Conservation (phyloP, 2,888 invertebrate genomes). For the Diplolepis rosae region DNA sequence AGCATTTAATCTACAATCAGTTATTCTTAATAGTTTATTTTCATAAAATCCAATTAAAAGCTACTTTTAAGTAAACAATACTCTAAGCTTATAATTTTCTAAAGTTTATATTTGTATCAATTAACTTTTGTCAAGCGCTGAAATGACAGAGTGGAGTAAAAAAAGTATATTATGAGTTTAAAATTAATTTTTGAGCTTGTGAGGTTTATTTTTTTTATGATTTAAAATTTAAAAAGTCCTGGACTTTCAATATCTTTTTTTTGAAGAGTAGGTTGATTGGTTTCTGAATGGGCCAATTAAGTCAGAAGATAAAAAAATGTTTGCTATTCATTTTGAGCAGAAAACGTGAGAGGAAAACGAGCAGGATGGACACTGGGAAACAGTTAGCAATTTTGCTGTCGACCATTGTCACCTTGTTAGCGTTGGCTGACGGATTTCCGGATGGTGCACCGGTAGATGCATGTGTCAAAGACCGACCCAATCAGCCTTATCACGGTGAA, state of each 20-base stretch:
- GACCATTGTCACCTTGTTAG: slow-evolving; percentile 43
- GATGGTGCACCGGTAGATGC: slow-evolving; percentile 88
- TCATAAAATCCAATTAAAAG: too few species aligned
- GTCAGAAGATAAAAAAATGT: background rate
- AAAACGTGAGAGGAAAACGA: slow-evolving; percentile 24
- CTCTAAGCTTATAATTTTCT: too few species aligned
- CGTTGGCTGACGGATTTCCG: slow-evolving; percentile 77
- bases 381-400: slow-evolving; percentile 46
- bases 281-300: background rate
- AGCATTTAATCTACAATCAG: background rate
- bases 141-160: too few species aligned
- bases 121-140: too few species aligned
- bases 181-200: background rate
- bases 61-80: too few species aligned
- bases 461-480: slow-evolving; percentile 84
- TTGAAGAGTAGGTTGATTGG: background rate
- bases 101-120: too few species aligned
- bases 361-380: slow-evolving; percentile 38
- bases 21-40: background rate
- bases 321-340: slow-evolving; percentile 21
- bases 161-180: background rate
- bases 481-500: slow-evolving; percentile 86
- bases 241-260: background rate
- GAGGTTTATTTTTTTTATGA: background rate
- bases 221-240: background rate